Base-by-base conservation (phyloP, 2,797 vertebrate species). In the Cottoperca gobio region DNA sequence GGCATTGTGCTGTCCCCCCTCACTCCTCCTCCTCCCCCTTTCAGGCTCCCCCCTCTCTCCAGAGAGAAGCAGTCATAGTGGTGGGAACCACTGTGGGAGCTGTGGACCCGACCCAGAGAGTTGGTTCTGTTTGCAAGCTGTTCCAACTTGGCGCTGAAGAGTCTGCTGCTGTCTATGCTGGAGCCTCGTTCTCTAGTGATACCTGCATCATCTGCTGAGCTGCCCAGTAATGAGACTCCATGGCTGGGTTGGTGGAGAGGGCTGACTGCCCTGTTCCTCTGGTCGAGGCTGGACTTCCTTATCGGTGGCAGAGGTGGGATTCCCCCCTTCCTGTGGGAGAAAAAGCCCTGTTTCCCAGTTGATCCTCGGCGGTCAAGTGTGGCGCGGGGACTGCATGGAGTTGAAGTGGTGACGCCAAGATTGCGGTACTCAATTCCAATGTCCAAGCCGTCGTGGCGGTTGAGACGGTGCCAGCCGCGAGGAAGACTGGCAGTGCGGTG, bases 281-380 rank as follows among this genome's bases (percentile, higher is more conserved):
- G 97, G 82, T 99, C 98, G 48, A 99, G 90, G 88, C 98, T 99
- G 54, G 98, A 99, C 89, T 99, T 99, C 11, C 98, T 94, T 42
- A 99, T 92, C 0, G 98, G 98, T 12, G 98, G 98, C 60, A 98
- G 86, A 1, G 98, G 98, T 9, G 98, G 98, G 0, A 94, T 96
- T 61, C 96, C 98, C 66, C 96, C 97, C 90, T 97, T 99, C 73
- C 96, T 97, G 68, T 97, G 95, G 65, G 96, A 92, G 59, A 97
- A 95, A 78, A 97, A 92, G 21, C 96, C 93, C 23, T 96, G 96
- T 83, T 96, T 97, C 31, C 96, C 96, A 2, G 92, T 96, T 0
- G 93, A 95, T 24, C 95, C 92, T 76, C 95, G 95, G 52, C 95
- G 95, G 82, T 99, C 98, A 35, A 97, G 95, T n/a, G 95, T 96